Base-by-base conservation (phyloP, 2,888 invertebrate species). In the Xanthostigma xanthostigma region DNA sequence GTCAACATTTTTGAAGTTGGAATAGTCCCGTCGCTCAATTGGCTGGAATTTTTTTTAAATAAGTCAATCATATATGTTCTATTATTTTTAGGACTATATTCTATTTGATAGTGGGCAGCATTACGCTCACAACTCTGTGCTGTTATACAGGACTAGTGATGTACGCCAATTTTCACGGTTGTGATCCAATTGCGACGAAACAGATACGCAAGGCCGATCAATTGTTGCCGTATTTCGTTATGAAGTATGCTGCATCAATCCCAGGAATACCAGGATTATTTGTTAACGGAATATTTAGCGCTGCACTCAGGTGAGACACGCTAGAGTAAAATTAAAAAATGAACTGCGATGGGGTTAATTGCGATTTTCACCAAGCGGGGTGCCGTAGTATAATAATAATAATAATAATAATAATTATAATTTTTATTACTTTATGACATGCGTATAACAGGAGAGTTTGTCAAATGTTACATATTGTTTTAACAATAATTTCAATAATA, bases 241-340 rank as follows among this genome's bases (percentile, higher is more conserved):
- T 74, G 69, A 70, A 73, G 49, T 62, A 65, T 12, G 57, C 72
- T 41, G 61, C 64, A 3, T 51, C 59, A 37, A 53, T 67, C 35
- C 70, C 69, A 2, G 75, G 75, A 2, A 58, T 76, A 9, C 70
- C 74, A 2, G 76, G 76, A 1, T 58, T 76, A 27, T 74, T 76
- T 56, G 66, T 75, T 0, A 70, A 74, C 8, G 72, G 74, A 17
- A 64, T 76, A 2, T 76, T 75, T 59, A 73, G 73, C 57, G 76
- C 73, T 3, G 70, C 75, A n/a, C 60, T 76, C 36, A 27, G 27
- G 27, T 27, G 27, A 27, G 27, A 27, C 17, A 17, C 17, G 17
- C 17, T 17, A 3, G 17, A 17, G 17, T 17, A 17, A 4, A 3
- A 17, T 17, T 17, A 17, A 17, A 17, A 17, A n/a, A n/a, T n/a